Percentiles rank a stretch among this genome's conserved stretches.
Conservation (phyloP, 2,888 invertebrate genomes). For the Cybosia mesomella region DNA sequence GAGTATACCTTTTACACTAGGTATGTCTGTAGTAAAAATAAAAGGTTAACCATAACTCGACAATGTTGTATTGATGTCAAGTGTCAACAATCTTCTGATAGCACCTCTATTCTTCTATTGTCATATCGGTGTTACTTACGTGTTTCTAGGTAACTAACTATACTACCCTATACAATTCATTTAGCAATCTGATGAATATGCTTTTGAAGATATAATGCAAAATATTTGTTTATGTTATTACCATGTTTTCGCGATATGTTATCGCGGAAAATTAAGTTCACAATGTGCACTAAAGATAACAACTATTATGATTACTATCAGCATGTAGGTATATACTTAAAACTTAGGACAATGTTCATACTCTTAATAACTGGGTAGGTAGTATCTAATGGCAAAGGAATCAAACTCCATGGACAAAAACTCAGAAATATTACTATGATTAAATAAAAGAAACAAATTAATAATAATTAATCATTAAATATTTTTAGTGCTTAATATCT, state of each 20-base stretch:
- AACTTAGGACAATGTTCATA: not conserved
- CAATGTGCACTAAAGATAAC: slow-evolving; percentile 14
- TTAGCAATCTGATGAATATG: not conserved
- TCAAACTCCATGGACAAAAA: too few species aligned
- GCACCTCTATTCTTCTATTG: slow-evolving; percentile 23
- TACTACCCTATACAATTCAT: not conserved
- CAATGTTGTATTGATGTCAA: slow-evolving; percentile 39
- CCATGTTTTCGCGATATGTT: slow-evolving; percentile 1
- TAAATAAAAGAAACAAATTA: not conserved
- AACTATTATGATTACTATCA: too few species aligned
- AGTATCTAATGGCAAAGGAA: too few species aligned
- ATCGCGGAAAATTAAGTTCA: slow-evolving; percentile 21
- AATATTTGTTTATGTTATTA: slow-evolving; percentile 8
- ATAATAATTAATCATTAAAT: too few species aligned
- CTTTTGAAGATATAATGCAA: not conserved
- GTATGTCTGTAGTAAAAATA: slow-evolving; percentile 25
- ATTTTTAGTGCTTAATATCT: too few species aligned
- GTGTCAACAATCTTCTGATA: slow-evolving; percentile 34
- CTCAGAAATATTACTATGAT: not conserved
- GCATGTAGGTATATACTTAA: too few species aligned
- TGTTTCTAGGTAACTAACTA: not conserved
- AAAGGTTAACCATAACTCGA: slow-evolving; percentile 42
- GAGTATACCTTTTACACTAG: slow-evolving; percentile 19
- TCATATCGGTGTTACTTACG: slow-evolving; percentile 17
- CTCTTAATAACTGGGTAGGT: too few species aligned